Evolutionary conservation across 2,888 invertebrate genomes (phyloP), one percentile per base, ranked within the genome.

Genomic region (Sarcophaga caerulescens): DNA sequence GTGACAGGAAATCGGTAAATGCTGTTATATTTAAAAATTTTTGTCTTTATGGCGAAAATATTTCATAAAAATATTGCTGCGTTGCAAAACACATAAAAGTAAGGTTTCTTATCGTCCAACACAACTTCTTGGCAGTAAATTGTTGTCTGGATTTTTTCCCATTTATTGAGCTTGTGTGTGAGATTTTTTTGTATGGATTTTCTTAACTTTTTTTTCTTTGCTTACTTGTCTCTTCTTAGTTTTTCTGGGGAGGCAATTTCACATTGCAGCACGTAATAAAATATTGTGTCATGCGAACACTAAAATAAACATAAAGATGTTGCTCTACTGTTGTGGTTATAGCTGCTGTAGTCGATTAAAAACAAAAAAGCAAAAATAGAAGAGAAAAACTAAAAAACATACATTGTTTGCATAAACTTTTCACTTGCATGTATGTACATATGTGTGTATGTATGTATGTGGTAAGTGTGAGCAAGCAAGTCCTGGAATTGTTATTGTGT

Each of bases 1-100:
- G 75, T 80, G 85, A 83, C 85, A 85, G 75, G 68, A 85, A 82
- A 75, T 85, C 79, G 60, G 62, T 62, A 85, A 77, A 82, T 68
- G 71, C n/a, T 62, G 62, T 63, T 66, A 52, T 59, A 66, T 19
- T 70, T 59, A 69, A 47, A 23, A 23, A 8, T 35, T 35, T 74
- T 65, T 59, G 12, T n/a, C 11, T 35, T 62, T 35, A 8, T 35
- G 35, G 35, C 4, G 17, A 17, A 52, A 52, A 52, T 52, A 17
- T 17, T 52, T 14, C 17, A 52, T 14, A 52, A 52, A 52, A 52
- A 63, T 77, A 14, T 65, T 66, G 63, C n/a, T 47, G 44, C 45
- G 63, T 63, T 14, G 65, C 62, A 62, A 45, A 47, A 45, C 21
- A 4, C 35, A 63, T 44, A 81, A 80, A n/a, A 44, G 57, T 69